These are phyloP conservation scores for Synanthedon tipuliformis DNA, from an alignment of 2,888 invertebrate species.

Conservation along the genomic window DNA sequence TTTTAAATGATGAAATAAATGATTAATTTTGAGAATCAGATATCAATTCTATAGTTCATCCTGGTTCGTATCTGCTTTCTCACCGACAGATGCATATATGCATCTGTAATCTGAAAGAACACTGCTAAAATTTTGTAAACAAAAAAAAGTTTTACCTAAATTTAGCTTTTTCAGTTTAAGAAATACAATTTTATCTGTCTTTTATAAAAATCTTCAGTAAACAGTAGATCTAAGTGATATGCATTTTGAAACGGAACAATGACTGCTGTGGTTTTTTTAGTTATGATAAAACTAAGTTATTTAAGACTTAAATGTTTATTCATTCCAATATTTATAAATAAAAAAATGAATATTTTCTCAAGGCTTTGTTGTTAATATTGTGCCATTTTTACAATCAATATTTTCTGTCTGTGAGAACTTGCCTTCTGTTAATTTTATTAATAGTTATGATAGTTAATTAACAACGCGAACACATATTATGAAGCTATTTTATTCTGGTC, in stretches of 20 bases:
- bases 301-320: not conserved
- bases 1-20: too few relatives aligned
- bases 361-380: not conserved
- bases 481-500: slow-evolving; percentile 1
- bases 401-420: not conserved
- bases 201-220: too few relatives aligned
- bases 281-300: not conserved
- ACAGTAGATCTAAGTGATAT: too few relatives aligned
- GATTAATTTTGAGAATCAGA: too few relatives aligned
- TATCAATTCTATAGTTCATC: too few relatives aligned
- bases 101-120: too few relatives aligned
- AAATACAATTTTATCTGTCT: too few relatives aligned
- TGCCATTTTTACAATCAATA: not conserved
- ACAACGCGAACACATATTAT: not conserved
- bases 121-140: too few relatives aligned
- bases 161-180: too few relatives aligned
- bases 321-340: not conserved
- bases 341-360: not conserved
- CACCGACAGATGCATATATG: too few relatives aligned
- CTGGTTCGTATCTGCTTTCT: too few relatives aligned
- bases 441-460: not conserved
- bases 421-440: not conserved
- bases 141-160: too few relatives aligned
- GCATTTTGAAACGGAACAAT: not conserved
- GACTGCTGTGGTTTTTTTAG: not conserved